Evolutionary conservation across 2,888 invertebrate genomes (phyloP), one percentile per base, ranked within the genome.

Genomic region (Lasioglossum zephyrum): DNA sequence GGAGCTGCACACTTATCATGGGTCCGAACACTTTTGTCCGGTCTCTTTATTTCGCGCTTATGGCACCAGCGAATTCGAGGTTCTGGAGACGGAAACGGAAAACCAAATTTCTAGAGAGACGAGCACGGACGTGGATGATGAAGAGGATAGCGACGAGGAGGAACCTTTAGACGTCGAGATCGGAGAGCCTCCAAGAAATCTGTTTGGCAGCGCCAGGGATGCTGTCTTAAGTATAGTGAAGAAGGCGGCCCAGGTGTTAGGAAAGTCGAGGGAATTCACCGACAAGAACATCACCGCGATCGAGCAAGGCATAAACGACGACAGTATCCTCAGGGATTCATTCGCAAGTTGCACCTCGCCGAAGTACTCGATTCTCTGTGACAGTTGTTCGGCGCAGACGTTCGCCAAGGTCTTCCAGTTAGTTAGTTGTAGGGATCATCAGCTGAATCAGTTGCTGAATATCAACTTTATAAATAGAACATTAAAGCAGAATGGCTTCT

Each of bases 11-110:
- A 98, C 98, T 63, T 99, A 99, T 95, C 98, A 99, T 95, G 99
- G 99, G 36, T 97, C 97, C 13, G 99, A 99, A 95, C 99, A 99
- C 95, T 99, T 98, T 95, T 99, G 99, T 94, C 99, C 99, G 0
- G 96, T 99, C 88, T 99, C 99, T n/a, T 96, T 99, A 76, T 98
- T 99, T 95, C 97, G 98, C 86, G 98, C 98, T 1, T 99, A 98
- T 94, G 99, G 99, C 31, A 98, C 98, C 3, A 98, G 98, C 22
- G 99, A 99, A 94, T 98, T 98, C 94, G 98, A 98, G 95, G 98
- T 98, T 1, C 95, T 98, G 74, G 98, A 98, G 94, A 98, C 98
- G 78, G 98, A 98, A 26, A 96, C 96, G 80, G 97, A 97, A 89
- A 92, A 92, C 44, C 96, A 96, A n/a, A 95, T 96, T 70, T 70